Conservation (phyloP, 2,888 invertebrate genomes). For the Torymus aiolomorphi region DNA sequence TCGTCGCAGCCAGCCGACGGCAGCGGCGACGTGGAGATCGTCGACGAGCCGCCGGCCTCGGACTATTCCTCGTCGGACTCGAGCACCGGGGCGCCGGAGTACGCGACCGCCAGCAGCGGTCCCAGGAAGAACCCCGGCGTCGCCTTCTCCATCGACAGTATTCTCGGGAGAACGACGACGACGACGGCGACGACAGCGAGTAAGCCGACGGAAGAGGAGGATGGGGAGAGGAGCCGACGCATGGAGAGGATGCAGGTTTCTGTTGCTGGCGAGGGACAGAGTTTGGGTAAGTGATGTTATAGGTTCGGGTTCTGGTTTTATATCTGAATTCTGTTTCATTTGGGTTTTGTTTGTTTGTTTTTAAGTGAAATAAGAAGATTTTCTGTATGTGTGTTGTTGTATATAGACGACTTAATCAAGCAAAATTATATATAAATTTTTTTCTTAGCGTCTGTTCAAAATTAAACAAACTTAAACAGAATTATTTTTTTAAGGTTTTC, state of each 20-base stretch:
- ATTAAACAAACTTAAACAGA: no score
- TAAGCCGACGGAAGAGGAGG: not conserved
- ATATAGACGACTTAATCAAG: no score
- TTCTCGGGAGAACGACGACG: conserved; percentile 20
- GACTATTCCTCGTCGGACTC: conserved; percentile 25
- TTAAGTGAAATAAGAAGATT: no score
- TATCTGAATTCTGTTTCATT: no score
- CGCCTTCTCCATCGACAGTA: conserved; percentile 45
- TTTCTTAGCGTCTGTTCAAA: no score
- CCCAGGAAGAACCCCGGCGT: not conserved
- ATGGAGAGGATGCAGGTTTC: not conserved
- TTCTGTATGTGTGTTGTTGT: no score
- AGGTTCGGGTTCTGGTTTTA: no score
- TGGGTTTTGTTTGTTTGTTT: no score
- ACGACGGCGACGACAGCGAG: not conserved
- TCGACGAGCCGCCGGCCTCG: conserved; percentile 12
- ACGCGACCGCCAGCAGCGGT: not conserved
- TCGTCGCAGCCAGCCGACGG: conserved; percentile 5
- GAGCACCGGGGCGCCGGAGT: not conserved
- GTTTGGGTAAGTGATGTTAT: no score
- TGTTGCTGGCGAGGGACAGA: no score
- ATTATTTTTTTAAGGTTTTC: no score
- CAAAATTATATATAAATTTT: no score
- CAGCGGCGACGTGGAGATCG: conserved; percentile 4
- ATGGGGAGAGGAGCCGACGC: not conserved